Conservation (phyloP, 2,888 invertebrate genomes). For the Hemaris fuciformis region DNA sequence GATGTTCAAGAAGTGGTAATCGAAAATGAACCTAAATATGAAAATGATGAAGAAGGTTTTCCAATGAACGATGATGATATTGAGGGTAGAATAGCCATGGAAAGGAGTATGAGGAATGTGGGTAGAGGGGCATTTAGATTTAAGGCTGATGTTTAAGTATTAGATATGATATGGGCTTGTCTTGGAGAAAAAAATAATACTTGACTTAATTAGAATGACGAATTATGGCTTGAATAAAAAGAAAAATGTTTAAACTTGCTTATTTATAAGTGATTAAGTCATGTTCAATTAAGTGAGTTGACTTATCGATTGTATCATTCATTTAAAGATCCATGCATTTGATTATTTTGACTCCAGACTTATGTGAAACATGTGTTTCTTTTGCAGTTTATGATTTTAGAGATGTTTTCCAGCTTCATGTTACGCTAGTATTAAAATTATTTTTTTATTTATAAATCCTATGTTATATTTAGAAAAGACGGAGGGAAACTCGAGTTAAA, state of each 20-base stretch:
- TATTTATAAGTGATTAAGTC: too few species aligned
- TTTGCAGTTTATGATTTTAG: background rate
- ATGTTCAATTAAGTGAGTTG: too few species aligned
- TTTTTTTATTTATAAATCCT: background rate
- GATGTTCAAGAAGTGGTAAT: constrained; percentile 17
- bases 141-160: constrained; percentile 42
- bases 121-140: constrained; percentile 58
- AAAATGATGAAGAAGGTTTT: constrained; percentile 22
- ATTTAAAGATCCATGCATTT: too few species aligned
- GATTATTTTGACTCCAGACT: too few species aligned
- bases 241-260: too few species aligned
- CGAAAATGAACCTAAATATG: constrained; percentile 26
- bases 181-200: background rate
- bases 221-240: too few species aligned
- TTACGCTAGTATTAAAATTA: background rate
- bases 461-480: background rate
- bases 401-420: background rate
- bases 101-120: constrained; percentile 53
- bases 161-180: background rate
- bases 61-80: constrained; percentile 27
- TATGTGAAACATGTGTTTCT: background rate
- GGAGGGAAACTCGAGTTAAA: background rate
- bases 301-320: too few species aligned
- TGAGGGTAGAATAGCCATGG: constrained; percentile 49
- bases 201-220: background rate